phyloP scores from a whole-genome alignment of 2,113 vertebrate genomes.

The Hiodon alosoides region DNA sequence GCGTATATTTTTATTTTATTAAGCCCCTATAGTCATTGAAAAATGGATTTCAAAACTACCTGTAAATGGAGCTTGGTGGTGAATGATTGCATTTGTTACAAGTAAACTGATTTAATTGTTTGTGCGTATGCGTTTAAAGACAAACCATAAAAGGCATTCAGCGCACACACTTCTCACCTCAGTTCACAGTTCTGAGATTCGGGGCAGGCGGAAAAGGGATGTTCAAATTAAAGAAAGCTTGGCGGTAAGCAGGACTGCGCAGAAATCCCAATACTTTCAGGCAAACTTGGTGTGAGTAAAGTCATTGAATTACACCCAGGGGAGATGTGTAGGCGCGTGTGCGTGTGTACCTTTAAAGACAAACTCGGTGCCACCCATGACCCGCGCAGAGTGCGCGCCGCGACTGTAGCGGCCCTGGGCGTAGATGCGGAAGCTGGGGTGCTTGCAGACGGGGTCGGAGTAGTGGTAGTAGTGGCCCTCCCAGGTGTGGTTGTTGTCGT shows the following conservation, averaged over 20 bases:
- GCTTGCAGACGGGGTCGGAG: constrained; percentile 77
- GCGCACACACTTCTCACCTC: too few species aligned
- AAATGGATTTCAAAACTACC: too few species aligned
- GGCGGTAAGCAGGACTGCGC: neutral
- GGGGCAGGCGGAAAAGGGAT: too few species aligned
- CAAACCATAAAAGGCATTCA: too few species aligned
- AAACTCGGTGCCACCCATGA: constrained; percentile 78
- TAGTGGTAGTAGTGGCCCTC: constrained; percentile 82
- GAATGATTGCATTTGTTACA: too few species aligned
- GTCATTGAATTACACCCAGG: neutral
- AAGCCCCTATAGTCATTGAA: too few species aligned
- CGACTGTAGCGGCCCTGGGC: constrained; percentile 78
- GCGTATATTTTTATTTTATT: too few species aligned
- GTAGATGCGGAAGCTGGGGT: constrained; percentile 78
- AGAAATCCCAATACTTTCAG: neutral
- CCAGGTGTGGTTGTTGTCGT: constrained; percentile 77
- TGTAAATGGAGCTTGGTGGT: too few species aligned
- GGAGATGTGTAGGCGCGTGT: neutral
- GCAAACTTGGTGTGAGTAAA: neutral
- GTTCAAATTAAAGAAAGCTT: neutral
- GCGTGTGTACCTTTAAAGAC: constrained; percentile 76
- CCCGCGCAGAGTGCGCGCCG: constrained; percentile 66
- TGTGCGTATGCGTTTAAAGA: too few species aligned
- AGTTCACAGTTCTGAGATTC: too few species aligned
- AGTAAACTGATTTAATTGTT: too few species aligned